Base-by-base conservation (phyloP, 2,888 invertebrate species). In the Oeneis ivallda region DNA sequence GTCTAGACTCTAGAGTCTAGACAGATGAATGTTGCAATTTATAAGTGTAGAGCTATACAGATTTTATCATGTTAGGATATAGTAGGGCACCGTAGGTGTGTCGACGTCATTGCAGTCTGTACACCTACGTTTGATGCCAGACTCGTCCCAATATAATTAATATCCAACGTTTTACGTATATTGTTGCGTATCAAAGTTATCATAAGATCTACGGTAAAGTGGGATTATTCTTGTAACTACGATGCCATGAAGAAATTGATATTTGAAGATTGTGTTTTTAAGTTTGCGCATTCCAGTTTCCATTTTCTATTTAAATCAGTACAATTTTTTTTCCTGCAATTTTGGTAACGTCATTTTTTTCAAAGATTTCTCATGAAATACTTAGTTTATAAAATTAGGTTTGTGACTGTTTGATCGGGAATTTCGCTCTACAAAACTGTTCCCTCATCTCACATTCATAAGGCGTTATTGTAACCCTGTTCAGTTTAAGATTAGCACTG, bases 401-500 rank as follows among this genome's bases (percentile, higher is more conserved):
- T 11, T 41, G 39, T 57, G 47, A 61, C 60, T 52, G 61, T 67
- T 52, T 53, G 7, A 2, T 52, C 10, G 8, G 9, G 54, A 50
- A 50, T 56, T 57, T 34, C 54, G 37, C 58, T 53, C 43, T 58
- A 49, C 65, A 63, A 39, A 26, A 26, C 26, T 26, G 26, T 26
- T 26, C 5, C 11, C 19, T 5, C 10, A 10, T 15, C 26, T 26
- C 39, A 53, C 10, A 54, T 64, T 49, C 62, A 50, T 41, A 64
- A 59, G 64, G 61, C 80, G 81, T 84, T 83, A 80, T 79, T 72
- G 76, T 50, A 58, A 68, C 62, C 60, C 75, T 74, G 62, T 76
- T 82, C 80, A 86, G 83, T 85, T 80, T 84, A 79, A 84, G 79
- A 80, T 82, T 70, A 79, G 69, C 64, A 58, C 43, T 49, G 39